These are phyloP conservation scores for Dysidea cf. avara DNA, from an alignment of 37 sponge, comb jelly and placozoan species.

Conservation along the genomic window DNA sequence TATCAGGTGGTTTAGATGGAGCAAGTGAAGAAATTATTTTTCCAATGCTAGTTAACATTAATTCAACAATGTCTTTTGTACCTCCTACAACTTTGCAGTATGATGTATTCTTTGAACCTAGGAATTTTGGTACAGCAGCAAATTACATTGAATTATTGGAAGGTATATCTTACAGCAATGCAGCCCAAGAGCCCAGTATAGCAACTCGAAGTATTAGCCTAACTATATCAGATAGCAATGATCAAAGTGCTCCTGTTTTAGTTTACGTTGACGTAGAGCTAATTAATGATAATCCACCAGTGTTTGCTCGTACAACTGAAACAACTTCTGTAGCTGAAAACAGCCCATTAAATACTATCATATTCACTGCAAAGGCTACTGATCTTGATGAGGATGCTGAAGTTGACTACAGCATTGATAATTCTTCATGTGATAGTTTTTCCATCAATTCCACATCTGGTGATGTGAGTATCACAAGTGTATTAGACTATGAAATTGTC, in stretches of 20 bases:
- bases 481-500: conserved; percentile 30
- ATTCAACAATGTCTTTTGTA: too few species aligned
- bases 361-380: conserved; percentile 40
- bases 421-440: conserved; percentile 7
- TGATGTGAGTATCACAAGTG: conserved; percentile 3
- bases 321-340: conserved; percentile 25
- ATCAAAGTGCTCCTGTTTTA: neutral
- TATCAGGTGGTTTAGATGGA: conserved; percentile 29
- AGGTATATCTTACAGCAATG: conserved; percentile 46
- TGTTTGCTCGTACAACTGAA: conserved; percentile 5
- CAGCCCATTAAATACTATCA: conserved; percentile 10
- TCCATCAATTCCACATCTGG: conserved; percentile 30
- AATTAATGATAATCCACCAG: conserved; percentile 66
- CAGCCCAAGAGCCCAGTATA: conserved; percentile 37
- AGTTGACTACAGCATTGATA: conserved; percentile 18
- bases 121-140: conserved; percentile 13
- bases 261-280: conserved; percentile 7
- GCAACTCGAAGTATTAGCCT: conserved; percentile 27
- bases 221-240: conserved; percentile 35
- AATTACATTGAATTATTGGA: conserved; percentile 17
- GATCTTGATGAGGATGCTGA: conserved; percentile 39
- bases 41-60: too few species aligned
- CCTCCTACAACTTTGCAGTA: too few species aligned
- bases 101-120: conserved; percentile 21
- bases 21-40: conserved; percentile 16